Evolutionary conservation across 35 echinoderm and acorn worm genomes (phyloP), one percentile per base, ranked within the genome.

Genomic region (Ophiothrix spiculata): DNA sequence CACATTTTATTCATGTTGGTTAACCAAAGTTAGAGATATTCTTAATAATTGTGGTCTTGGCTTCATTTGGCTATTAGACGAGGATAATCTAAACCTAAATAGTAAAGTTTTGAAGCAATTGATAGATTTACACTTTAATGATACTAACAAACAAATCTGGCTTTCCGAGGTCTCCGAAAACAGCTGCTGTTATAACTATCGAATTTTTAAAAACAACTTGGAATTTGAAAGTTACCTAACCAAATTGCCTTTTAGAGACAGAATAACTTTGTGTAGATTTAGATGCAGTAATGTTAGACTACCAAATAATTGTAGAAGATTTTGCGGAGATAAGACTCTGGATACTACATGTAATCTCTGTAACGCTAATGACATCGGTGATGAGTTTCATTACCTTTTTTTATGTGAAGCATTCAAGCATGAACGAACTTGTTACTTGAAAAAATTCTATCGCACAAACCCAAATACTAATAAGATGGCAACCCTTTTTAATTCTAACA

Each of bases 371-470:
- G 60, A 4, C 17, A 25, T 69, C 29, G 60, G 60, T 25, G 60
- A 69, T 69, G 60, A 69, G 60, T 69, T 15, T 25, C 60, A 69
- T 69, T 69, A 69, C n/a, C n/a, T n/a, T n/a, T n/a, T n/a, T n/a
- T n/a, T n/a, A n/a, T n/a, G n/a, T n/a, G n/a, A n/a, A n/a, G n/a
- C n/a, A n/a, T n/a, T n/a, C n/a, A n/a, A n/a, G n/a, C n/a, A n/a
- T n/a, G n/a, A n/a, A n/a, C n/a, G n/a, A n/a, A n/a, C n/a, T n/a
- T n/a, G n/a, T n/a, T n/a, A n/a, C n/a, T n/a, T n/a, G n/a, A n/a
- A n/a, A n/a, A n/a, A n/a, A n/a, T n/a, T n/a, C n/a, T n/a, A n/a
- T n/a, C n/a, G n/a, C n/a, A n/a, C n/a, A n/a, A n/a, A n/a, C n/a
- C n/a, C n/a, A n/a, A n/a, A n/a, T n/a, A n/a, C n/a, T n/a, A n/a